phyloP scores from a whole-genome alignment of 2,113 vertebrate genomes.

The Colossoma macropomum region DNA sequence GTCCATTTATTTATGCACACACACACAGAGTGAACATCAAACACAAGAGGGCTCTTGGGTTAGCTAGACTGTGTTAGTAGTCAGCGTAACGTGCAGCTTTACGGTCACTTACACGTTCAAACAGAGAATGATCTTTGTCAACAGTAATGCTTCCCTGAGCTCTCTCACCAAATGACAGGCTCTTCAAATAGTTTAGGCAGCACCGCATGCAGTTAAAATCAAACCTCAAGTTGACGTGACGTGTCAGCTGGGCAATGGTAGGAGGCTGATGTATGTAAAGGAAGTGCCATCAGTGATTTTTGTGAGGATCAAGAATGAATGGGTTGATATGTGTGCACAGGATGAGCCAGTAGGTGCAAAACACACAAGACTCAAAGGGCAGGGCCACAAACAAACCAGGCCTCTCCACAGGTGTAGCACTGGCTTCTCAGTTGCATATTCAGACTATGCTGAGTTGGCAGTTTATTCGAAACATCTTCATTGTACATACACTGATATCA shows the following conservation, averaged over 20 bases:
- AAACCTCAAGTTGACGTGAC: not conserved
- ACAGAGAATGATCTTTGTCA: constrained; percentile 16
- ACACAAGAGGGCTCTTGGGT: constrained; percentile 1
- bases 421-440: too few relatives aligned
- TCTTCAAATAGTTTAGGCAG: not conserved
- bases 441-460: too few relatives aligned
- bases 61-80: not conserved
- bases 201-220: not conserved
- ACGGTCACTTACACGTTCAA: not conserved
- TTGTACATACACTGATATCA: too few relatives aligned
- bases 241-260: not conserved
- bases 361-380: not conserved
- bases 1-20: constrained; percentile 12
- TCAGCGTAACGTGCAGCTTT: not conserved
- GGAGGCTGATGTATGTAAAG: not conserved
- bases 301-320: not conserved
- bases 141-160: not conserved
- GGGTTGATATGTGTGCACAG: not conserved
- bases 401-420: too few relatives aligned
- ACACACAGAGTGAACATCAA: not conserved
- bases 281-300: not conserved
- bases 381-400: too few relatives aligned
- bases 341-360: not conserved
- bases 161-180: not conserved
- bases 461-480: too few relatives aligned